phyloP scores from a whole-genome alignment of 2,113 vertebrate genomes.

The Indri indri region DNA sequence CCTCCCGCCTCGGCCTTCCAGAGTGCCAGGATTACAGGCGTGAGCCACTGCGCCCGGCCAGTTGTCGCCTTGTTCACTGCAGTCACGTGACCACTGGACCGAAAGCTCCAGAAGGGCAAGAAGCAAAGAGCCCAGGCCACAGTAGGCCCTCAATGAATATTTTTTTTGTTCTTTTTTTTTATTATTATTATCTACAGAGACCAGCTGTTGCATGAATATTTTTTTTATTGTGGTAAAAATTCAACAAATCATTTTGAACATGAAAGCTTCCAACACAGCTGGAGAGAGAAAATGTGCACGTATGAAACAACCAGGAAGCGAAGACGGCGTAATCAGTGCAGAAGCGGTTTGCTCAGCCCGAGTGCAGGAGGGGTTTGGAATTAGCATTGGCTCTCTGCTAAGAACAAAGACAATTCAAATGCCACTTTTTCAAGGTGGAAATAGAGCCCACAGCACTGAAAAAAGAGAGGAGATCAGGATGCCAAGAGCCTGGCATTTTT shows the following conservation, averaged over 20 bases:
- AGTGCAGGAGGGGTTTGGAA: background rate
- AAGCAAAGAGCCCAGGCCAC: background rate
- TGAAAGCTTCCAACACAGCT: background rate
- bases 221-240: background rate
- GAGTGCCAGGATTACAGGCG: too few species aligned
- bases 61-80: background rate
- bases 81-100: background rate
- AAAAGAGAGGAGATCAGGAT: background rate
- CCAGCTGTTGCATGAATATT: too few species aligned
- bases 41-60: too few species aligned
- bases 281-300: background rate
- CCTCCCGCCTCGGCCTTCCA: too few species aligned
- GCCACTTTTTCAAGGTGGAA: constrained; percentile 23
- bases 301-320: background rate
- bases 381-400: background rate
- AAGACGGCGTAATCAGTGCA: background rate
- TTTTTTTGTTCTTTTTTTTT: too few species aligned
- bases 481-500: background rate
- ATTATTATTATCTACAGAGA: too few species aligned
- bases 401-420: background rate
- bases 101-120: background rate
- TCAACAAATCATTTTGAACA: background rate
- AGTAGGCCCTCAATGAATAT: background rate
- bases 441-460: background rate
- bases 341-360: background rate